Conservation (phyloP, 35 echinoderm and acorn worm genomes). For the Ophioderma brevispina region DNA sequence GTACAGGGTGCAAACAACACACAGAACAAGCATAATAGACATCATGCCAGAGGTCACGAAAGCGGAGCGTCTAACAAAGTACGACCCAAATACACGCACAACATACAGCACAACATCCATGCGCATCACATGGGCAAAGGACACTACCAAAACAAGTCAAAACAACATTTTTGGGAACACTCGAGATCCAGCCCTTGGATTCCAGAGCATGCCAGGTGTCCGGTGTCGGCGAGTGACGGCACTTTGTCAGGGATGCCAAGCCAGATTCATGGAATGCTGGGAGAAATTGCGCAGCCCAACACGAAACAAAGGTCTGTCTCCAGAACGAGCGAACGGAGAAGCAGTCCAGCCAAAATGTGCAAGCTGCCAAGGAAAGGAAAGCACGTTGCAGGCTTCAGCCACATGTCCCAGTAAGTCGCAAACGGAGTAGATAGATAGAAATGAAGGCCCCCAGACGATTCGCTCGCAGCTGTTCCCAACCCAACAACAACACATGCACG, state of each 20-base stretch:
- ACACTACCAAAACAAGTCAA: background rate
- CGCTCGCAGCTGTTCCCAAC: no score
- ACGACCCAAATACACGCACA: background rate
- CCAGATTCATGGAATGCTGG: background rate
- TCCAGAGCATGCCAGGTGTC: background rate
- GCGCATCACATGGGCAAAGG: background rate
- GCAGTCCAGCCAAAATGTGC: no score
- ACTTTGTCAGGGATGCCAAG: background rate
- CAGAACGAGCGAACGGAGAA: background rate
- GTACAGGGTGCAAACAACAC: no score
- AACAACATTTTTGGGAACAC: background rate
- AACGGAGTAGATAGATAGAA: no score
- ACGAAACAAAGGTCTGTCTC: background rate
- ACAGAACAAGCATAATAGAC: no score
- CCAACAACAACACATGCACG: no score
- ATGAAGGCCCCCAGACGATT: no score
- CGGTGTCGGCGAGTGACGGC: background rate
- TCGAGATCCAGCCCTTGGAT: background rate
- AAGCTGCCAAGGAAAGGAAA: background rate
- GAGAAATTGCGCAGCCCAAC: background rate
- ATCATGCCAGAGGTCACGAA: conserved; percentile 9
- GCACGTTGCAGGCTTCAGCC: background rate
- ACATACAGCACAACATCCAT: background rate
- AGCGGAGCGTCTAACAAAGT: background rate
- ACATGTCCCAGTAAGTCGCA: background rate